These are phyloP conservation scores for Myotis davidii DNA, from an alignment of 2,113 vertebrate genomes.

Conservation along the genomic window DNA sequence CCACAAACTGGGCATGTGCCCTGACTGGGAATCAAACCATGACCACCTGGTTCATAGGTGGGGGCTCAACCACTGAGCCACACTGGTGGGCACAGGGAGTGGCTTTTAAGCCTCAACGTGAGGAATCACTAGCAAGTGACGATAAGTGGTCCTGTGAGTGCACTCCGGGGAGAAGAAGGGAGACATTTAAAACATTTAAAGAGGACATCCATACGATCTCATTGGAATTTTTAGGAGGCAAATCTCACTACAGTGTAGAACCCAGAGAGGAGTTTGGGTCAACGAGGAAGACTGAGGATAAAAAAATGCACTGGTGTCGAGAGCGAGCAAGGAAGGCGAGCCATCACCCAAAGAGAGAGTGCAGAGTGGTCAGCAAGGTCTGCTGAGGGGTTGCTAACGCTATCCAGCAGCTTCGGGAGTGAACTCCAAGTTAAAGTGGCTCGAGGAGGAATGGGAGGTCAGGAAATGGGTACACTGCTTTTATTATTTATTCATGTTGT, in stretches of 20 bases:
- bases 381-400: fast-evolving
- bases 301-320: fast-evolving
- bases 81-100: too few species aligned
- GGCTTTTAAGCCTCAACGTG: background rate
- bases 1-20: too few species aligned
- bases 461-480: too few species aligned
- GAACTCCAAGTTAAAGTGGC: background rate
- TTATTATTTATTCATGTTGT: background rate
- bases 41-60: too few species aligned
- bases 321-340: fast-evolving
- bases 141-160: background rate
- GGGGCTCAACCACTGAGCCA: too few species aligned
- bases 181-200: background rate
- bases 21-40: too few species aligned
- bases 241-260: background rate
- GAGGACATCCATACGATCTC: background rate
- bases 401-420: background rate
- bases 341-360: background rate
- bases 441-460: too few species aligned
- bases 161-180: too few species aligned
- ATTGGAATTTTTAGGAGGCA: background rate
- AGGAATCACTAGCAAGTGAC: background rate
- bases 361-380: fast-evolving
- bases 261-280: background rate
- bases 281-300: background rate